phyloP scores from a whole-genome alignment of 2,888 invertebrate species.

The Eremobia ochroleuca region DNA sequence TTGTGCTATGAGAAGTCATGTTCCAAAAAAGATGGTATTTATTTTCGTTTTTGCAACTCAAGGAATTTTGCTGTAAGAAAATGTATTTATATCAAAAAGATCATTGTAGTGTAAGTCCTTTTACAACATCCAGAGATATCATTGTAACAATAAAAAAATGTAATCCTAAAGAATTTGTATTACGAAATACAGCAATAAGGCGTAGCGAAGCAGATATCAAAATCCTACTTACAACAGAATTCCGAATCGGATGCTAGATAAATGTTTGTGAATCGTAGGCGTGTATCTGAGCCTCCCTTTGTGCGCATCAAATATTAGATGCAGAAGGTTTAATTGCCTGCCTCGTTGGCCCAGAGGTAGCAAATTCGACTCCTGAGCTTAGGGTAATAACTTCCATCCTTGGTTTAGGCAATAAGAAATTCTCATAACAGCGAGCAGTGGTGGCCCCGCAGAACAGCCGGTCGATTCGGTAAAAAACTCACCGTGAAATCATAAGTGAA shows the following conservation, averaged over 20 bases:
- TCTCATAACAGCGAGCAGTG: too few species aligned
- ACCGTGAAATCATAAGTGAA: too few species aligned
- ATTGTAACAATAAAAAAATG: neutral
- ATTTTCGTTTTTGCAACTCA: neutral
- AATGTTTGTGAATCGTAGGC: slow-evolving; percentile 49
- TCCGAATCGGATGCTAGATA: slow-evolving; percentile 50
- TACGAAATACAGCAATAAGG: slow-evolving; percentile 29
- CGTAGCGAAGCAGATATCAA: slow-evolving; percentile 32
- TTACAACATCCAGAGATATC: neutral
- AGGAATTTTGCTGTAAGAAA: neutral
- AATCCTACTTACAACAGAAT: slow-evolving; percentile 54
- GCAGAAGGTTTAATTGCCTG: slow-evolving; percentile 32
- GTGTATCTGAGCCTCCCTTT: slow-evolving; percentile 33
- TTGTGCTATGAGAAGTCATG: too few species aligned
- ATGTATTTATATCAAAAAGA: neutral
- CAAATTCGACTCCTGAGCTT: neutral
- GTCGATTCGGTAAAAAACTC: too few species aligned
- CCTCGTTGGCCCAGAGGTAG: fast-evolving
- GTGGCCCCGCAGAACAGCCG: too few species aligned
- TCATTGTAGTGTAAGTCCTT: neutral
- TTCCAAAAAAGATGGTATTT: neutral
- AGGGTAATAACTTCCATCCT: neutral
- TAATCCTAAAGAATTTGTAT: slow-evolving; percentile 13
- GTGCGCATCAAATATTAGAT: neutral
- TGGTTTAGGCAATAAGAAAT: too few species aligned